phyloP scores from a whole-genome alignment of 2,797 vertebrate genomes.

The Emydoidea blandingii region DNA sequence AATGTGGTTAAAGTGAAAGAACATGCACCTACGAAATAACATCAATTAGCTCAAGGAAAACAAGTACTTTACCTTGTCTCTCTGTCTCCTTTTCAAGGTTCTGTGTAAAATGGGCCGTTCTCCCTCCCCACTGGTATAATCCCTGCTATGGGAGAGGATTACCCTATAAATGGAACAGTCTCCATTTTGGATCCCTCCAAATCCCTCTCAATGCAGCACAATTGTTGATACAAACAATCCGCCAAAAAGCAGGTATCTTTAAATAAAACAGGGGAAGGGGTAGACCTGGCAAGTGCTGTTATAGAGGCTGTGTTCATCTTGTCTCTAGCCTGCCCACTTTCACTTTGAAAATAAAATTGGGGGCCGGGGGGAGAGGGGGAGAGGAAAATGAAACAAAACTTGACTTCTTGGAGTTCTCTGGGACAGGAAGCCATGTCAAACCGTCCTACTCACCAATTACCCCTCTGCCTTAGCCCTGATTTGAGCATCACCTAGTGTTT shows the following conservation, averaged over 20 bases:
- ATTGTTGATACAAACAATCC: not conserved
- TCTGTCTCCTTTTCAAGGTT: not conserved
- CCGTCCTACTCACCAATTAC: not conserved
- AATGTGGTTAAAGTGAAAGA: not conserved
- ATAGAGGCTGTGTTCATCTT: not conserved
- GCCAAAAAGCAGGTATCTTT: fast-evolving
- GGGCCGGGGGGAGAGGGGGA: too few relatives aligned
- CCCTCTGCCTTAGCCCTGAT: not conserved
- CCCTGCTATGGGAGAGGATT: not conserved
- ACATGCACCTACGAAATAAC: not conserved
- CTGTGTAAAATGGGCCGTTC: not conserved
- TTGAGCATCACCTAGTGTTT: not conserved
- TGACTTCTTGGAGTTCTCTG: not conserved
- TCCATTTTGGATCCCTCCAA: not conserved
- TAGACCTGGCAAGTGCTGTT: not conserved
- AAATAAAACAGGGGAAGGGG: fast-evolving
- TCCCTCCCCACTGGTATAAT: not conserved
- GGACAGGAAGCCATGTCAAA: not conserved
- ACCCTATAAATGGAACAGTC: not conserved
- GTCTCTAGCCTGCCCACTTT: fast-evolving
- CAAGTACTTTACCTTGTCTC: not conserved
- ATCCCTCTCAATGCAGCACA: not conserved
- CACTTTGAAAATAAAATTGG: not conserved
- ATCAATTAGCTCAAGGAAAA: not conserved
- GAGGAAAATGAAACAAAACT: not conserved